Conservation (phyloP, 2,888 invertebrate genomes). For the Onchidella celtica region DNA sequence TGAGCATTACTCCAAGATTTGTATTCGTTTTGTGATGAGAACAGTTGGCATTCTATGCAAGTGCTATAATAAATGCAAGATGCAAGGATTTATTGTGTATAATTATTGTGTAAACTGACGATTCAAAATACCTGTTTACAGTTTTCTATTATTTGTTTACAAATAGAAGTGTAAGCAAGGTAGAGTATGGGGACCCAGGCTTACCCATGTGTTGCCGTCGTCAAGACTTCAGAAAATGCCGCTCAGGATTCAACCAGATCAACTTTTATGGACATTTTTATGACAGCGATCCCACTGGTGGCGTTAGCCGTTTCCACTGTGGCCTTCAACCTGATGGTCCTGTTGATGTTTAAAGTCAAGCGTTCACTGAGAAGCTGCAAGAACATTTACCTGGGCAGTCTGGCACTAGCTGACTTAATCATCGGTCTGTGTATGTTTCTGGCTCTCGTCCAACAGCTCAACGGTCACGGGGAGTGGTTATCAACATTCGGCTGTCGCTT, state of each 20-base stretch:
- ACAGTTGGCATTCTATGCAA: too few species aligned
- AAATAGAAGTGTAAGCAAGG: too few species aligned
- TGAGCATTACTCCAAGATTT: too few species aligned
- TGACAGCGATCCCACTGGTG: conserved; percentile 61
- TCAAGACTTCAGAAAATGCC: neutral
- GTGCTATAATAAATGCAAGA: too few species aligned
- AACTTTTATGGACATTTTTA: conserved; percentile 49
- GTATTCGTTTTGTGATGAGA: too few species aligned
- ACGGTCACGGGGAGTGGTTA: conserved; percentile 30
- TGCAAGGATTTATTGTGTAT: too few species aligned
- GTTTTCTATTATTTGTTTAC: too few species aligned
- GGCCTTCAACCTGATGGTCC: conserved; percentile 66
- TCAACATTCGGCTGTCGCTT: conserved; percentile 53
- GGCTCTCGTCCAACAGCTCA: conserved; percentile 62
- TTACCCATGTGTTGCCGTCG: neutral
- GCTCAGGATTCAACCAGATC: neutral
- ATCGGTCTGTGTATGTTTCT: conserved; percentile 70
- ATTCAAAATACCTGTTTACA: too few species aligned
- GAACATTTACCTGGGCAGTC: conserved; percentile 71
- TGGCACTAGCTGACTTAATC: conserved; percentile 69
- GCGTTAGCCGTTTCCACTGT: conserved; percentile 62
- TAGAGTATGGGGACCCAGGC: neutral
- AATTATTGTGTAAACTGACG: too few species aligned
- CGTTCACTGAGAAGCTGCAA: conserved; percentile 65
- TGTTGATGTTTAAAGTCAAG: conserved; percentile 65